phyloP scores from a whole-genome alignment of 2,113 vertebrate genomes.

The Oncorhynchus keta region DNA sequence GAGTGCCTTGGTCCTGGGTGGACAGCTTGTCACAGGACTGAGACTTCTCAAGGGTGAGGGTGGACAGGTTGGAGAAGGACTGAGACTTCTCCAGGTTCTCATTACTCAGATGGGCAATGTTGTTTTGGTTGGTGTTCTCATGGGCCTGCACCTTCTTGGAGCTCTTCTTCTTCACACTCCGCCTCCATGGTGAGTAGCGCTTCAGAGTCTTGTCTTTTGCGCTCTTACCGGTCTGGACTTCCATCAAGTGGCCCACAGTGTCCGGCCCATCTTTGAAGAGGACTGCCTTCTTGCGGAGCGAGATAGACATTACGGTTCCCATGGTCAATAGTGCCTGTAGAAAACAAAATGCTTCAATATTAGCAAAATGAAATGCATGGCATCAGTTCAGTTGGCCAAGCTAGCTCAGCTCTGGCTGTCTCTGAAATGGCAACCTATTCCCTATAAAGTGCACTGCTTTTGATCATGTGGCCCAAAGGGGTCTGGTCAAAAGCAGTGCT shows the following conservation, averaged over 20 bases:
- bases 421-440: too few species aligned
- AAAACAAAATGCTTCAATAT: slow-evolving; percentile 42
- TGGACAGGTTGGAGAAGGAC: slow-evolving; percentile 36
- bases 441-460: too few species aligned
- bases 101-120: slow-evolving; percentile 88
- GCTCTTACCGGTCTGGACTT: slow-evolving; percentile 92
- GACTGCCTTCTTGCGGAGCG: slow-evolving; percentile 90
- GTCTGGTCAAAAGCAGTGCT: too few species aligned
- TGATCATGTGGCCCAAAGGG: too few species aligned
- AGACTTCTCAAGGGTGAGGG: too few species aligned
- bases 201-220: slow-evolving; percentile 93
- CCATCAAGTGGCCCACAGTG: slow-evolving; percentile 89
- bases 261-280: slow-evolving; percentile 91
- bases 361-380: too few species aligned
- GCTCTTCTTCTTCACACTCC: slow-evolving; percentile 76
- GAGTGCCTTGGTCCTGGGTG: slow-evolving; percentile 81
- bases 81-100: slow-evolving; percentile 96
- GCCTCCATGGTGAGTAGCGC: slow-evolving; percentile 91
- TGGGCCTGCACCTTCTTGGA: slow-evolving; percentile 81
- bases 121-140: slow-evolving; percentile 82
- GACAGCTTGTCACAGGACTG: slow-evolving; percentile 86
- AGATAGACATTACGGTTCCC: slow-evolving; percentile 93
- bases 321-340: slow-evolving; percentile 64
- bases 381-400: too few species aligned
- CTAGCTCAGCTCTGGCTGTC: too few species aligned